A percentile compares a stretch with the other conserved stretches of the same genome.
These are phyloP conservation scores for Aplysia californica DNA, from an alignment of 1,140 invertebrate species.

Conservation along the genomic window DNA sequence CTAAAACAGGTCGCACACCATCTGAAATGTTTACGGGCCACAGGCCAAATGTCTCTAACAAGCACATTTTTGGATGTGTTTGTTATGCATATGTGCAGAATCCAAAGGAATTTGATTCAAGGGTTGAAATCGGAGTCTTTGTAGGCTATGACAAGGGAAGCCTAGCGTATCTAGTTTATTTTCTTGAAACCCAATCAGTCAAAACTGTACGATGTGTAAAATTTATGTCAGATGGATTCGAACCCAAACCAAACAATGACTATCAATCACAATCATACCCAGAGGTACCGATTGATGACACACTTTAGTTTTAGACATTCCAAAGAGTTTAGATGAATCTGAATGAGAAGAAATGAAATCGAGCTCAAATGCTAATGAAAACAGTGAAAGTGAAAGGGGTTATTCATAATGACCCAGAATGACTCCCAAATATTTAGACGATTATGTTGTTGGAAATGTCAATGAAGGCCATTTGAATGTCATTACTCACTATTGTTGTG, in stretches of 20 bases:
- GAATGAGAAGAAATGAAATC: no score
- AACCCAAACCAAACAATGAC: no score
- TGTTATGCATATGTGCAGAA: slow-evolving; percentile 34
- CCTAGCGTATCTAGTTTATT: slow-evolving; percentile 34
- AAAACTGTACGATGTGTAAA: slow-evolving; percentile 26
- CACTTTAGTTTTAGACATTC: no score
- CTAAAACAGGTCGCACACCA: neutral
- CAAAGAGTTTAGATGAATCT: no score
- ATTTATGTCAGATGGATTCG: no score
- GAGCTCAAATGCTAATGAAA: no score
- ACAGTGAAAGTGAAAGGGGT: neutral
- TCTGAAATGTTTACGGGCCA: neutral
- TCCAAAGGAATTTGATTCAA: slow-evolving; percentile 32
- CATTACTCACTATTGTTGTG: neutral
- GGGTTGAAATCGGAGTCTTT: slow-evolving; percentile 34
- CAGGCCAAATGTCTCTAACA: slow-evolving; percentile 29
- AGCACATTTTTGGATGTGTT: slow-evolving; percentile 28
- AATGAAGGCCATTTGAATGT: slow-evolving; percentile 12
- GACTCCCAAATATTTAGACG: no score
- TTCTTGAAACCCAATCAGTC: slow-evolving; percentile 18
- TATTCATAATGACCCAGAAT: no score
- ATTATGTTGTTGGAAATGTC: neutral
- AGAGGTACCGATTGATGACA: neutral
- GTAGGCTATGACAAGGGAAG: slow-evolving; percentile 35
- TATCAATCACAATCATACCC: neutral